A percentile compares a stretch with the other conserved stretches of the same genome.
Evolutionary conservation across 2,888 invertebrate species (phyloP).

Genomic region (Athalia circularis): DNA sequence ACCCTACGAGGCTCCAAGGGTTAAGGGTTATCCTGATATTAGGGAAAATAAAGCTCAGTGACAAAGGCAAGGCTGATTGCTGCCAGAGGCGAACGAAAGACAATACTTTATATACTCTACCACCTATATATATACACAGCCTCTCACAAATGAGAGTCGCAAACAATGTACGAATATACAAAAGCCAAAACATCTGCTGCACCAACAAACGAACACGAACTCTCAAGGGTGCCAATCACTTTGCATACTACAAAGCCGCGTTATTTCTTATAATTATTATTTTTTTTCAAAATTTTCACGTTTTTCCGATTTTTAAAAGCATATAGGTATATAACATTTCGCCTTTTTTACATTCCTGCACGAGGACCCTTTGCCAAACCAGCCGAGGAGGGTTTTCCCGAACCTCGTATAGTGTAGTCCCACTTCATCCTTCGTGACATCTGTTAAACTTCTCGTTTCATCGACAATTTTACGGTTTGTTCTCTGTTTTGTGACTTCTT

Average conservation of each 20-base stretch:
- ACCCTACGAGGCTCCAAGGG: not conserved
- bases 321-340: not conserved
- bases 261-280: too few species aligned
- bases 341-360: conserved; percentile 20
- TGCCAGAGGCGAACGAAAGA: conserved; percentile 55
- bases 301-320: too few species aligned
- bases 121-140: not conserved
- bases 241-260: too few species aligned
- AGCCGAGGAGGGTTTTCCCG: not conserved
- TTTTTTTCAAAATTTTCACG: too few species aligned
- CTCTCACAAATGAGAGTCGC: too few species aligned
- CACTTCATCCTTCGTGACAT: conserved; percentile 20
- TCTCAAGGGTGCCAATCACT: too few species aligned
- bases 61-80: conserved; percentile 61
- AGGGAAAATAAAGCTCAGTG: conserved; percentile 46
- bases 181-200: not conserved
- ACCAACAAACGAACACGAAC: too few species aligned
- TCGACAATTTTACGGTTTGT: conserved; percentile 17
- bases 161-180: not conserved
- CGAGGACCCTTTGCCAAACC: not conserved
- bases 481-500: not conserved
- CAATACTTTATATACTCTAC: conserved; percentile 60
- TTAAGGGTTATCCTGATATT: conserved; percentile 20
- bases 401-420: not conserved
- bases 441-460: conserved; percentile 26